phyloP scores from a whole-genome alignment of 1,140 invertebrate species.

The Triops cancriformis region DNA sequence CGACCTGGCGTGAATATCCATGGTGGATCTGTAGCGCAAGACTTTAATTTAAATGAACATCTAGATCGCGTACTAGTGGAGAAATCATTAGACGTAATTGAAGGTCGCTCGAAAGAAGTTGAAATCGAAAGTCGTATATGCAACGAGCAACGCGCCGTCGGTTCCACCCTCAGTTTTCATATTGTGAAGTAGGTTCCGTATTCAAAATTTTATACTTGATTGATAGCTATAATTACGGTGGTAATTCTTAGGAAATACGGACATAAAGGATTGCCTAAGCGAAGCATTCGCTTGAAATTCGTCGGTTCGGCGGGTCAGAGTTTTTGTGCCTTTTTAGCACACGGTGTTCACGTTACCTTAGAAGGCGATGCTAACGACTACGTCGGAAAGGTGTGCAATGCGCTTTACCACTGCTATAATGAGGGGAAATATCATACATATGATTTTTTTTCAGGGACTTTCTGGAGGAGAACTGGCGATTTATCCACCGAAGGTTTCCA shows the following conservation, averaged over 20 bases:
- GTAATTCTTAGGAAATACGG: slow-evolving; percentile 63
- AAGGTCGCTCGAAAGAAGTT: slow-evolving; percentile 56
- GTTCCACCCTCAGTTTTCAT: slow-evolving; percentile 85
- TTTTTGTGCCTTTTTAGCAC: slow-evolving; percentile 94
- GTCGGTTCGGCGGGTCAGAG: slow-evolving; percentile 96
- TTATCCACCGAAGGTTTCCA: slow-evolving; percentile 76
- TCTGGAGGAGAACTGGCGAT: slow-evolving; percentile 93
- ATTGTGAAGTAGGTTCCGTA: slow-evolving; percentile 69
- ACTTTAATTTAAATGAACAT: slow-evolving; percentile 84
- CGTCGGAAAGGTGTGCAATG: slow-evolving; percentile 63
- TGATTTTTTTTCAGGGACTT: slow-evolving; percentile 65
- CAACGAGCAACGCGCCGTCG: slow-evolving; percentile 89
- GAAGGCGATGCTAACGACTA: slow-evolving; percentile 99
- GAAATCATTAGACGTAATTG: slow-evolving; percentile 60
- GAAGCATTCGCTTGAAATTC: slow-evolving; percentile 74
- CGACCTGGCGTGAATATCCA: slow-evolving; percentile 80
- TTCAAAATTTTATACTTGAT: not conserved
- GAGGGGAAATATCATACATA: slow-evolving; percentile 31
- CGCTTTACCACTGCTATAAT: not conserved
- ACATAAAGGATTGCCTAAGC: slow-evolving; percentile 75
- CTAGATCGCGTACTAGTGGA: slow-evolving; percentile 78
- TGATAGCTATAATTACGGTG: not conserved
- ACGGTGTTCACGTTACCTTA: slow-evolving; percentile 78
- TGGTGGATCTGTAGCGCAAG: slow-evolving; percentile 53
- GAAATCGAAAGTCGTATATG: slow-evolving; percentile 71